Evolutionary conservation across 2,888 invertebrate species (phyloP).

Genomic region (Trichacis sp.): DNA sequence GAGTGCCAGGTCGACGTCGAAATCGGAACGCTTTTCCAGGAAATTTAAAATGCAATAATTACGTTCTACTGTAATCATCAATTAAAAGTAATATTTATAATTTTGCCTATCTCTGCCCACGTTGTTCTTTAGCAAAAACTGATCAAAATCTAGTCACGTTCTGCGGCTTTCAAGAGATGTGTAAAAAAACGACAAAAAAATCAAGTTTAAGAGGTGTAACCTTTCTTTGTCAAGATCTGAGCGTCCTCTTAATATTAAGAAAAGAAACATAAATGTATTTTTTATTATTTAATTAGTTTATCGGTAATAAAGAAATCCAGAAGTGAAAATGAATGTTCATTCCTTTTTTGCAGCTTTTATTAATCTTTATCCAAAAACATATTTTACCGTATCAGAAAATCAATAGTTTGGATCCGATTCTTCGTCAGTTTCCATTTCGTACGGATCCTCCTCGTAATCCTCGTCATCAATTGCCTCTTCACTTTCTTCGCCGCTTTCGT

Average conservation of each 20-base stretch:
- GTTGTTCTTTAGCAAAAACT: neutral
- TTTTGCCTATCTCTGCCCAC: no score
- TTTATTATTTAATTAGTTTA: constrained; percentile 3
- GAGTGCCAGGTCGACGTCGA: no score
- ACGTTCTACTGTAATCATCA: no score
- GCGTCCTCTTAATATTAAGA: constrained; percentile 6
- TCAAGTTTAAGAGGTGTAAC: constrained; percentile 1
- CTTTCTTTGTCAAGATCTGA: neutral
- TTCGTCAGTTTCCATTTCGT: constrained; percentile 39
- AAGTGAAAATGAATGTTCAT: no score
- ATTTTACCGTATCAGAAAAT: no score
- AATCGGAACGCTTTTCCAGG: no score
- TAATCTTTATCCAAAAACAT: no score
- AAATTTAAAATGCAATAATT: no score
- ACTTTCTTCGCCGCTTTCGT: constrained; percentile 54
- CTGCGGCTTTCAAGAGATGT: neutral
- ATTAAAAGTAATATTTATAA: no score
- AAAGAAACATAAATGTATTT: constrained; percentile 6
- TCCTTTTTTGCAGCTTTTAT: no score
- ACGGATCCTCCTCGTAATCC: constrained; percentile 34
- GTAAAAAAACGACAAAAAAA: neutral
- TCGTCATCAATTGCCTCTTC: constrained; percentile 61
- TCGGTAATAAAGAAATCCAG: constrained; percentile 1
- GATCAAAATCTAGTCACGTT: neutral
- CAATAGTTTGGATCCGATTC: constrained; percentile 50